These are phyloP conservation scores for Clarias fuscus DNA, from an alignment of 2,797 vertebrate genomes.

Conservation along the genomic window DNA sequence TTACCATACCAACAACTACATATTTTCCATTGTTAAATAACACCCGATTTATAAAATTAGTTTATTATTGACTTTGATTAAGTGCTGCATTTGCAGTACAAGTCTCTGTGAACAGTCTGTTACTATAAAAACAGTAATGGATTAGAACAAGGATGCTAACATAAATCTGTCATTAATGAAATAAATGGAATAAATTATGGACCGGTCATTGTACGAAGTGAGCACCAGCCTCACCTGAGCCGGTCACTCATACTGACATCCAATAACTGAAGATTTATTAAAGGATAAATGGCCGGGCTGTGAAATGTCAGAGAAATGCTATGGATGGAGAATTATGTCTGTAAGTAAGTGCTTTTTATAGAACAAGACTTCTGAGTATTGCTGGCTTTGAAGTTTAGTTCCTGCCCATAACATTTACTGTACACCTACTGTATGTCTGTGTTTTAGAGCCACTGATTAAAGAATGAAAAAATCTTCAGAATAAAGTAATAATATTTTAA, in stretches of 20 bases:
- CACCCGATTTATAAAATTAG: not conserved
- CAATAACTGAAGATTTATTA: not conserved
- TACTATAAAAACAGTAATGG: not conserved
- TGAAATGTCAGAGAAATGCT: not conserved
- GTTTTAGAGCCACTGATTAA: not conserved
- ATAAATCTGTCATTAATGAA: not conserved
- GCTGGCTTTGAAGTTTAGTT: not conserved
- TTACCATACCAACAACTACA: not conserved
- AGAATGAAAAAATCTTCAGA: not conserved
- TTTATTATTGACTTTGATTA: not conserved
- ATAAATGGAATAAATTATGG: not conserved
- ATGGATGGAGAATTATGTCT: not conserved
- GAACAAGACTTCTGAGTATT: not conserved
- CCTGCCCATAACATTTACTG: not conserved
- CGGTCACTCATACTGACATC: not conserved
- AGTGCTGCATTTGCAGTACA: not conserved
- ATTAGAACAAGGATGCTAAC: not conserved
- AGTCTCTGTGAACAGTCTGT: not conserved
- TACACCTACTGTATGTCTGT: not conserved
- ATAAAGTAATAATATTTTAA: not conserved
- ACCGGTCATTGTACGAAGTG: not conserved
- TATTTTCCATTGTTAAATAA: not conserved
- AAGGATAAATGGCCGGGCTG: not conserved
- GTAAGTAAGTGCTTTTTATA: not conserved
- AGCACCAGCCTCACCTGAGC: not conserved